phyloP scores from a whole-genome alignment of 1,140 invertebrate species.

The Tribolium castaneum region DNA sequence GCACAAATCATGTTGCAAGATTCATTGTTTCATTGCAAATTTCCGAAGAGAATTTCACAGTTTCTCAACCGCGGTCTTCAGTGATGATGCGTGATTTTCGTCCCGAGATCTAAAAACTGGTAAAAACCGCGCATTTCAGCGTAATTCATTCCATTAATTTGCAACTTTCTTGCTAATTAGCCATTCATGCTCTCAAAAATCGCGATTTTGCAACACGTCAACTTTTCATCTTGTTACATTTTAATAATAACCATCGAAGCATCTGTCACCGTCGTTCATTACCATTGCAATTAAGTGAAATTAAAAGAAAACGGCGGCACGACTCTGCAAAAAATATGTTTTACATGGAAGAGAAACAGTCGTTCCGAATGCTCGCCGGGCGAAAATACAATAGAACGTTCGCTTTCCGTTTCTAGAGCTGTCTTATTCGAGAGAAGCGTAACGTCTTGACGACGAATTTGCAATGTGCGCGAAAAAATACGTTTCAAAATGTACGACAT shows the following conservation, averaged over 20 bases:
- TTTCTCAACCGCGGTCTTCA: conserved; percentile 6
- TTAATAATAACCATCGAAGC: too few species aligned
- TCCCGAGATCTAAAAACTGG: background rate
- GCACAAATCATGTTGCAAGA: background rate
- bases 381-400: conserved; percentile 17
- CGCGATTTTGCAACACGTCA: background rate
- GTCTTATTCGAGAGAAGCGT: conserved; percentile 40
- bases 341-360: conserved; percentile 20
- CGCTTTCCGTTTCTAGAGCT: conserved; percentile 26
- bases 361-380: background rate
- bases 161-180: conserved; percentile 2
- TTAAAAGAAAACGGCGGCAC: background rate
- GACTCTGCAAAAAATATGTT: background rate
- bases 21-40: background rate
- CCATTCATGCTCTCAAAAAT: conserved; percentile 20
- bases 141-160: conserved; percentile 1
- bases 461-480: conserved; percentile 38
- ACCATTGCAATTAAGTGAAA: conserved; percentile 12
- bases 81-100: background rate
- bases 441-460: conserved; percentile 41
- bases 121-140: background rate
- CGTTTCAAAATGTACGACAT: conserved; percentile 8
- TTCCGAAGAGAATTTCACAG: conserved; percentile 1
- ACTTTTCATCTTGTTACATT: too few species aligned
- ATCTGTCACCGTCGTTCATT: background rate